These are phyloP conservation scores for Antidorcas marsupialis DNA, from an alignment of 2,113 vertebrate genomes.

Conservation along the genomic window DNA sequence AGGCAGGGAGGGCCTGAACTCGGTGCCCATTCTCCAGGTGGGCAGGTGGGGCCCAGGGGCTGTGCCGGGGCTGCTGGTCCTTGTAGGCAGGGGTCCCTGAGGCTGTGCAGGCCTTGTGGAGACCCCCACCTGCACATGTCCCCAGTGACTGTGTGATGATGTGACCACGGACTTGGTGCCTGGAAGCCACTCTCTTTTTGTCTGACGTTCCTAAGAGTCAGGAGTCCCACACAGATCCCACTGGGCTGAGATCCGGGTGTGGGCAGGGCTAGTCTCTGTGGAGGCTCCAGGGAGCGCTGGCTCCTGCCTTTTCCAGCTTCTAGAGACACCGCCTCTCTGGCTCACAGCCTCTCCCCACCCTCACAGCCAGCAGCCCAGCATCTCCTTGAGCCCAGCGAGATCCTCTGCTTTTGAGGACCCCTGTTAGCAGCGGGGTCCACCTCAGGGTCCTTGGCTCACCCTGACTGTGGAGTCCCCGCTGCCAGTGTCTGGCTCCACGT, in stretches of 20 bases:
- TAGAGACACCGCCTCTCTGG: accelerated
- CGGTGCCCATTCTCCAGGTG: not conserved
- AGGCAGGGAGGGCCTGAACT: no score
- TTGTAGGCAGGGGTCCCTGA: not conserved
- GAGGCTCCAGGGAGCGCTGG: not conserved
- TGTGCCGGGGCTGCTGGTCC: not conserved
- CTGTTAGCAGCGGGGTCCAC: no score
- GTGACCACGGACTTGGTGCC: not conserved
- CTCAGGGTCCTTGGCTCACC: not conserved
- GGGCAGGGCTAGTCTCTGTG: accelerated
- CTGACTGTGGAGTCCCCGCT: no score
- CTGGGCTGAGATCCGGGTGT: not conserved
- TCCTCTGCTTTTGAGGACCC: not conserved
- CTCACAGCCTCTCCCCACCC: accelerated
- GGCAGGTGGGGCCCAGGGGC: not conserved
- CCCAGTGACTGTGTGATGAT: not conserved
- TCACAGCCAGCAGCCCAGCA: accelerated
- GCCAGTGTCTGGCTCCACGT: accelerated
- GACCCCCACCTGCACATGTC: not conserved
- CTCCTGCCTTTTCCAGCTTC: not conserved
- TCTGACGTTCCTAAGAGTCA: not conserved
- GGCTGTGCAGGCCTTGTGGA: not conserved
- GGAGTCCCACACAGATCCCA: accelerated
- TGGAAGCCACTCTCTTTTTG: not conserved
- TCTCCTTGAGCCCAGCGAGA: not conserved